Base-by-base conservation (phyloP, 2,888 invertebrate genomes). In the Seira ritae region DNA sequence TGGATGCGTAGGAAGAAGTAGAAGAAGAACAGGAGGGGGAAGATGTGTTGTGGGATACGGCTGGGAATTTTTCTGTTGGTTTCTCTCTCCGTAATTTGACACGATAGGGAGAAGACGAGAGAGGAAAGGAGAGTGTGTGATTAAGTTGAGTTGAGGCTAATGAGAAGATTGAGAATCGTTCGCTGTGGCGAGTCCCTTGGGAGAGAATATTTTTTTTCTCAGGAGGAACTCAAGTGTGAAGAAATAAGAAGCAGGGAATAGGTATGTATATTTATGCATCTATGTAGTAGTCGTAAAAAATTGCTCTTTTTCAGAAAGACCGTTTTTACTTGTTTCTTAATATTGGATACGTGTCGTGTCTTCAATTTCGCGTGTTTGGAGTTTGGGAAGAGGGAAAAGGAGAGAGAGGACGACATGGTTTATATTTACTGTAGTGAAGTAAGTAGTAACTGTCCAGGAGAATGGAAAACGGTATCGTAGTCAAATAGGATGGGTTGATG, bases 141-240 rank as follows among this genome's bases (percentile, higher is more conserved):
- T n/a, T n/a, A n/a, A n/a, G 87, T 88, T 88, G 87, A 86, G 85
- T 85, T 80, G 78, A 75, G 83, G 85, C 87, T 88, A 88, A 88
- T 88, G 87, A 88, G 88, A 87, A 88, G 82, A 85, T 88, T 86
- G 88, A 84, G 87, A 86, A 86, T 85, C 80, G 82, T 24, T 86
- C 65, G 75, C 72, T 75, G 76, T 84, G 80, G 85, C 69, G 84
- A 87, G 86, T 88, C 86, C 84, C 85, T 85, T 86, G 87, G 86
- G 87, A 87, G 87, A 77, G 22, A 55, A 55, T 55, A 2, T 12
- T 84, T 31, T 85, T 86, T 85, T 84, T 86, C 87, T 86, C 84
- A 85, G 84, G 84, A 84, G 80, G 85, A 67, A 86, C 87, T 88
- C 87, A 83, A 84, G 77, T 84, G 85, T 88, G 87, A 88, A 85